A percentile compares a stretch with the other conserved stretches of the same genome.
phyloP scores from a whole-genome alignment of 2,797 vertebrate genomes.

The Phrynocephalus forsythii region DNA sequence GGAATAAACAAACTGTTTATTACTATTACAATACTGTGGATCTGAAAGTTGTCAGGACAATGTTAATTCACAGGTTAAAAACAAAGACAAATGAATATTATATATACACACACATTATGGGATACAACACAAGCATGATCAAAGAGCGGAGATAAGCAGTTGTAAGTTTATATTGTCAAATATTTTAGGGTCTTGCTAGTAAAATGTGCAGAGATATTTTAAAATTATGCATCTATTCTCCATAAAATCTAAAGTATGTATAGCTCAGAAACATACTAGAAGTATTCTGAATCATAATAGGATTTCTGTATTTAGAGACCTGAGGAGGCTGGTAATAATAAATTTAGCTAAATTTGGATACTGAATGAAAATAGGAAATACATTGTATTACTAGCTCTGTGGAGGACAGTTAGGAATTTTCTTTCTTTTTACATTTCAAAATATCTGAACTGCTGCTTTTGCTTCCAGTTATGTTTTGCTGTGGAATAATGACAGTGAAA shows the following conservation, averaged over 20 bases:
- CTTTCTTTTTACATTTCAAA: slow-evolving; percentile 8
- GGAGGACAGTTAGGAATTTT: not conserved
- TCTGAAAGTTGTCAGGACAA: slow-evolving; percentile 34
- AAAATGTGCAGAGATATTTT: too few species aligned
- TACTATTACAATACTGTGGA: not conserved
- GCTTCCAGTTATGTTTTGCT: not conserved
- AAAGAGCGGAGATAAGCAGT: slow-evolving; percentile 61
- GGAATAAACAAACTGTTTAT: slow-evolving; percentile 6
- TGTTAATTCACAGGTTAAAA: slow-evolving; percentile 50
- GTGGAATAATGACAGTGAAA: not conserved
- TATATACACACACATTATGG: slow-evolving; percentile 14
- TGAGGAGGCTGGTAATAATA: not conserved
- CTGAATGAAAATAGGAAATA: not conserved
- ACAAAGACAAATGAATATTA: slow-evolving; percentile 26
- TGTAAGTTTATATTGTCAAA: slow-evolving; percentile 69
- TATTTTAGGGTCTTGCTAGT: slow-evolving; percentile 16
- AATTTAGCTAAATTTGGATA: slow-evolving; percentile 17
- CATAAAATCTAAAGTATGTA: slow-evolving; percentile 17
- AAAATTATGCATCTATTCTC: too few species aligned
- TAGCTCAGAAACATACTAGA: slow-evolving; percentile 12
- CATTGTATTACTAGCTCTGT: too few species aligned
- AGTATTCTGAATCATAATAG: slow-evolving; percentile 21
- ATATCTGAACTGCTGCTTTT: not conserved
- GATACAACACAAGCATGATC: slow-evolving; percentile 66
- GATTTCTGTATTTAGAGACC: not conserved